A percentile compares a stretch with the other conserved stretches of the same genome.
phyloP scores from a whole-genome alignment of 1,140 invertebrate genomes.

The Magallana gigas region DNA sequence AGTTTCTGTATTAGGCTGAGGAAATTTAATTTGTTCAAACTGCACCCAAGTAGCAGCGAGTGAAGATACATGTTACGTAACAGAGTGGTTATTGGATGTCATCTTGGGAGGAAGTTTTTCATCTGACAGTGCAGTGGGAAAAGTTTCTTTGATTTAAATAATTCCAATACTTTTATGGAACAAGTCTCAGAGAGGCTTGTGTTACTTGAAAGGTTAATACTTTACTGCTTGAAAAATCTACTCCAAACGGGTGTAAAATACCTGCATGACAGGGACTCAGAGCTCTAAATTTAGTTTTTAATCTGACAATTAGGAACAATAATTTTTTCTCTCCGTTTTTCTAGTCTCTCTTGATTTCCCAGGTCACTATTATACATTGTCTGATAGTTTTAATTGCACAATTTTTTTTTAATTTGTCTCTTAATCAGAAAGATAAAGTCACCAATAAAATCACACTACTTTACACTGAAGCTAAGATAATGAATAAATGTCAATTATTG shows the following conservation, averaged over 20 bases:
- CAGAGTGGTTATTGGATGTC: constrained; percentile 15
- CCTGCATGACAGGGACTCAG: no score
- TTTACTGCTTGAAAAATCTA: no score
- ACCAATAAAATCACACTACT: no score
- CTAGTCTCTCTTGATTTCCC: not conserved
- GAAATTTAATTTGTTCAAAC: constrained; percentile 24
- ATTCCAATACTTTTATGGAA: constrained; percentile 32
- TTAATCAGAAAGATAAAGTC: not conserved
- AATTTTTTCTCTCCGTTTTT: not conserved
- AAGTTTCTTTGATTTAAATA: constrained; percentile 27
- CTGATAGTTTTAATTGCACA: not conserved
- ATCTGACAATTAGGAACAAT: no score
- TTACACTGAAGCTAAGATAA: no score
- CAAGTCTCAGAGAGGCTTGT: not conserved
- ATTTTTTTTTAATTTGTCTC: not conserved
- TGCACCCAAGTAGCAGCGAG: not conserved
- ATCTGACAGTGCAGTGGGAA: not conserved
- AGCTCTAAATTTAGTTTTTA: no score
- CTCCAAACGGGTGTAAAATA: no score
- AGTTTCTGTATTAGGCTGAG: no score
- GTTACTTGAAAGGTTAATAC: not conserved
- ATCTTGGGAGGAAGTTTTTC: constrained; percentile 8
- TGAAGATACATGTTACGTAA: constrained; percentile 25
- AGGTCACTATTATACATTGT: constrained; percentile 5
- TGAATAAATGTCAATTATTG: no score